Conservation (phyloP, 2,888 invertebrate species). For the Stenchaetothrips biformis region DNA sequence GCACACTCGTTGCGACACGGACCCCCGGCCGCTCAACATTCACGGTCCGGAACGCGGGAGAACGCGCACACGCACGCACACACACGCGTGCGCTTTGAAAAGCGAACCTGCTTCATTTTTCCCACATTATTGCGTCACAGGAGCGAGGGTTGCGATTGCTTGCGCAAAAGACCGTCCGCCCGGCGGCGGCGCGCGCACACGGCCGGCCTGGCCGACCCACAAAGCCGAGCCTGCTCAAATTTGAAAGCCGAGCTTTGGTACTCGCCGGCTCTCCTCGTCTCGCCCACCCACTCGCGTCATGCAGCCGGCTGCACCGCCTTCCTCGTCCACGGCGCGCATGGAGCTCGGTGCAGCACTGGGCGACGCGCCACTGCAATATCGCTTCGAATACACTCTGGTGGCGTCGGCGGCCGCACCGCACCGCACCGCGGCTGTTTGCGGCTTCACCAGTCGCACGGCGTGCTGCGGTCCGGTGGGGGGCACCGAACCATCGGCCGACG, state of each 20-base stretch:
- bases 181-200: background rate
- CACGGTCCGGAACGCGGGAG: no score
- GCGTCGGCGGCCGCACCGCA: background rate
- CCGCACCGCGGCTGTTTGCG: background rate
- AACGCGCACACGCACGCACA: background rate
- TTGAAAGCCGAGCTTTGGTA: no score
- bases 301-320: no score
- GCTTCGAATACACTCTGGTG: background rate
- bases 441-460: background rate
- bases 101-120: background rate
- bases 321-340: no score
- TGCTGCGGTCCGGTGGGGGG: background rate
- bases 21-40: no score
- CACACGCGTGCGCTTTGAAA: background rate
- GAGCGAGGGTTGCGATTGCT: background rate
- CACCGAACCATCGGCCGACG: background rate
- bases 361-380: no score
- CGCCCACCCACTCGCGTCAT: no score
- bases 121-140: slow-evolving; percentile 1
- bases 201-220: background rate
- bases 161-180: background rate
- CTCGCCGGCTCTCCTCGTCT: no score
- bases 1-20: no score
- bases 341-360: no score
- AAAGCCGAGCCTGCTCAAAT: no score